Base-by-base conservation (phyloP, 2,888 invertebrate genomes). In the Helleia helle region DNA sequence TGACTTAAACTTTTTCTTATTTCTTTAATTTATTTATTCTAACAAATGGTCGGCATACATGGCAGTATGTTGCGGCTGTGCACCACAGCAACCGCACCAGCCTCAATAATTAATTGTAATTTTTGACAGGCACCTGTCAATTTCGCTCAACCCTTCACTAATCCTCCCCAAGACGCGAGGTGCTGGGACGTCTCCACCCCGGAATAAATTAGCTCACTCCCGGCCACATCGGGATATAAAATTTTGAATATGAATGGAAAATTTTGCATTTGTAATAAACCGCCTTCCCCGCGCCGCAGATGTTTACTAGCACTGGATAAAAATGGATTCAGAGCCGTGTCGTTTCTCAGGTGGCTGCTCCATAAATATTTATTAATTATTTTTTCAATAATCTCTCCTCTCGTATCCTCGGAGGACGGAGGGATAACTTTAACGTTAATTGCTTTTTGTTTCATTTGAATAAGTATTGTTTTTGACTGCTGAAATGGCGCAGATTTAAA, bases 201-300 rank as follows among this genome's bases (percentile, higher is more conserved):
- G 71, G 91, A 90, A 91, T 91, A 91, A 91, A 91, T 91, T 91
- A 91, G 90, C 88, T 87, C 83, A 86, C 85, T 87, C 87, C 86
- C 77, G 71, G 71, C 80, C 85, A 88, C 87, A 87, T 87, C 71
- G 89, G 89, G 91, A 91, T 91, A 91, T 91, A 91, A 92, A 92
- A 92, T 92, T 92, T 92, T 91, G 92, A 92, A 92, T 92, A 92
- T 92, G 92, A 92, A 92, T 92, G 90, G 91, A 88, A 89, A 89
- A 90, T 91, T 92, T 92, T 91, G 91, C 91, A 92, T 92, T 87
- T 87, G 88, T 91, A 91, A 92, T 91, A 89, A 91, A 90, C 87
- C 87, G 87, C 87, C 87, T 88, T 87, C 80, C 71, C 71, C 64
- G 63, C 56, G 66, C 66, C 72, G 73, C 83, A 79, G 81, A 80